Evolutionary conservation across 2,888 invertebrate species (phyloP).

Genomic region (Ptycholaimellus sp.): DNA sequence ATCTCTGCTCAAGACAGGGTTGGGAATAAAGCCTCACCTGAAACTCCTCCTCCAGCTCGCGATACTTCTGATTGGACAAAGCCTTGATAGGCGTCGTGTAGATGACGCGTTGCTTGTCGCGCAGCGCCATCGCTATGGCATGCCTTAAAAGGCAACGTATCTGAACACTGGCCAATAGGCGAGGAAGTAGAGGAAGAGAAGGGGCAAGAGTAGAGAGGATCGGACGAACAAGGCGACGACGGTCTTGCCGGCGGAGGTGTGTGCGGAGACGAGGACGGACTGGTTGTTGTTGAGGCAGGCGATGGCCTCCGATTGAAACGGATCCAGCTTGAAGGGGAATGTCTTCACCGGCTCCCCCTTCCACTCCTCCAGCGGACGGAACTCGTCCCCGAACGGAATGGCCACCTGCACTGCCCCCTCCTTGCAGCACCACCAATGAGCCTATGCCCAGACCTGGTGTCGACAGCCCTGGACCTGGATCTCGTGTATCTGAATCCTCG

Average conservation of each 20-base stretch:
- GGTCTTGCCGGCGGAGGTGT: slow-evolving; percentile 97
- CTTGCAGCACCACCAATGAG: no score
- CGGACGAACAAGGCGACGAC: slow-evolving; percentile 71
- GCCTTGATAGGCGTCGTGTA: slow-evolving; percentile 99
- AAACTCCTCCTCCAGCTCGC: slow-evolving; percentile 91
- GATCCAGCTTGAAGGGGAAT: slow-evolving; percentile 79
- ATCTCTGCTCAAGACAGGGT: not conserved
- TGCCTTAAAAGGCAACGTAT: no score
- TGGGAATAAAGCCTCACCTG: not conserved
- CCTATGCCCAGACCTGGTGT: no score
- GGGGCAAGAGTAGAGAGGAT: not conserved
- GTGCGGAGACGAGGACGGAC: slow-evolving; percentile 91
- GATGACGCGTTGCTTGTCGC: slow-evolving; percentile 83
- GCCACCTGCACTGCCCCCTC: slow-evolving; percentile 34
- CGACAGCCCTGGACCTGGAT: no score
- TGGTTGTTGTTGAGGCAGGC: slow-evolving; percentile 83
- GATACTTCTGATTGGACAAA: slow-evolving; percentile 90
- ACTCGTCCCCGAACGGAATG: slow-evolving; percentile 61
- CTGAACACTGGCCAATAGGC: not conserved
- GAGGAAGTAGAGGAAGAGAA: not conserved
- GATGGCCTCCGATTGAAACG: slow-evolving; percentile 54
- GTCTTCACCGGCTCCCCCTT: slow-evolving; percentile 57
- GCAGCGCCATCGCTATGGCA: slow-evolving; percentile 75
- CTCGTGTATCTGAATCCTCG: not conserved
- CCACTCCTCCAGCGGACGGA: slow-evolving; percentile 36